phyloP scores from a whole-genome alignment of 2,113 vertebrate genomes.

The Bothrops jararaca region DNA sequence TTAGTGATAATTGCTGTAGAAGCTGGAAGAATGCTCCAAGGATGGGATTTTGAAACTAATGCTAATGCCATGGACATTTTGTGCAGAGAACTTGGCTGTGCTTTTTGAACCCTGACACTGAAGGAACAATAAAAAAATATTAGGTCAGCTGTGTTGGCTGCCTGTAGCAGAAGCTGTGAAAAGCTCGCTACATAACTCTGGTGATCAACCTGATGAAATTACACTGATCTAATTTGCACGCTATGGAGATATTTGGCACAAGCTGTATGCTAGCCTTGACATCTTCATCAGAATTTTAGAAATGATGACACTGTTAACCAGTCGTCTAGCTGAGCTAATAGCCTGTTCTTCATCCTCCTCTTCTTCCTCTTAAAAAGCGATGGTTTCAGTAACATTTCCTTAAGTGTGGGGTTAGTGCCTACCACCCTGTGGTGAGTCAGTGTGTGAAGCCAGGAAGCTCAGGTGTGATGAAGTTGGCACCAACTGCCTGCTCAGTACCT shows the following conservation, averaged over 20 bases:
- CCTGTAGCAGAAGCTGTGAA: slow-evolving; percentile 67
- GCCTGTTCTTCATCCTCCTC: slow-evolving; percentile 61
- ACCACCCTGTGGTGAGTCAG: slow-evolving; percentile 70
- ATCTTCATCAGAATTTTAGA: slow-evolving; percentile 80
- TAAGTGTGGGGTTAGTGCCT: slow-evolving; percentile 70
- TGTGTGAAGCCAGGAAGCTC: slow-evolving; percentile 77
- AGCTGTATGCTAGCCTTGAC: slow-evolving; percentile 74
- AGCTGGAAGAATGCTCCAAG: neutral
- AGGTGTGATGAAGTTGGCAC: slow-evolving; percentile 85
- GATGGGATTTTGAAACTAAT: neutral
- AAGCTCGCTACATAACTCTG: slow-evolving; percentile 70
- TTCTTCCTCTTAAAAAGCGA: slow-evolving; percentile 74
- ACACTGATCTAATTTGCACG: slow-evolving; percentile 86
- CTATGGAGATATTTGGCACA: slow-evolving; percentile 81
- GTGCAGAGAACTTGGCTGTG: slow-evolving; percentile 27
- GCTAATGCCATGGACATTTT: slow-evolving; percentile 20
- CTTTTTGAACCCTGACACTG: slow-evolving; percentile 47
- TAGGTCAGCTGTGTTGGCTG: slow-evolving; percentile 71
- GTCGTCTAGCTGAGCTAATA: slow-evolving; percentile 65
- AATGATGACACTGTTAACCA: slow-evolving; percentile 67
- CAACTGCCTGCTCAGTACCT: slow-evolving; percentile 82
- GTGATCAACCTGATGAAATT: slow-evolving; percentile 83
- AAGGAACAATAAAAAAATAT: slow-evolving; percentile 39
- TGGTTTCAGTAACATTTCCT: slow-evolving; percentile 76
- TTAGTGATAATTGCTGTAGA: neutral